Evolutionary conservation across 2,113 vertebrate species (phyloP).

Genomic region (Neolamprologus variostigma): DNA sequence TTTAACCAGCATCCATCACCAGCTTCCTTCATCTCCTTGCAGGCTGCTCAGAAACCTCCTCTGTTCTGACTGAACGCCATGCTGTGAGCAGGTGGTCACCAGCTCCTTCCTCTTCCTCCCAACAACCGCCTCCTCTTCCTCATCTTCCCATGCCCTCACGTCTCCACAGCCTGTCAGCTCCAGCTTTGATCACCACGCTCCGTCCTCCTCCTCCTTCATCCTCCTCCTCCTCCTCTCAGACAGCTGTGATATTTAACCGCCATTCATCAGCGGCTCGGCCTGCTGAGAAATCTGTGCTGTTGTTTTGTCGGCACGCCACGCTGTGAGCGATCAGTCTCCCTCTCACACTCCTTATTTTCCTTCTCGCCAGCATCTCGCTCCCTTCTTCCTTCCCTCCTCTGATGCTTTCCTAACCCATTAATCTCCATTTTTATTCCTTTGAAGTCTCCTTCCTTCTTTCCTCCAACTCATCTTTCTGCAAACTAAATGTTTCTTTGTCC

Average conservation of each 20-base stretch:
- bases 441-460: background rate
- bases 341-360: accelerated
- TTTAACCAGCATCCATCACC: background rate
- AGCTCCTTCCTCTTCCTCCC: background rate
- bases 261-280: background rate
- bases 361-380: no score
- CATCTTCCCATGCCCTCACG: background rate
- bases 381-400: background rate
- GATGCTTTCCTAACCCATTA: background rate
- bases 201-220: background rate
- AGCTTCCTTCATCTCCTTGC: background rate
- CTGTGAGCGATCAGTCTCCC: background rate
- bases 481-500: background rate
- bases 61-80: background rate
- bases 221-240: background rate
- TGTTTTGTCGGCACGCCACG: background rate
- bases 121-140: background rate
- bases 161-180: background rate
- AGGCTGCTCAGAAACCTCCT: background rate
- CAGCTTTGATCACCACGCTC: background rate
- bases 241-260: background rate
- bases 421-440: background rate
- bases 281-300: background rate
- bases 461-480: background rate
- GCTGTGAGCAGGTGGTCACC: background rate